These are phyloP conservation scores for Anthonomus grandis DNA, from an alignment of 1,140 invertebrate species.

Conservation along the genomic window DNA sequence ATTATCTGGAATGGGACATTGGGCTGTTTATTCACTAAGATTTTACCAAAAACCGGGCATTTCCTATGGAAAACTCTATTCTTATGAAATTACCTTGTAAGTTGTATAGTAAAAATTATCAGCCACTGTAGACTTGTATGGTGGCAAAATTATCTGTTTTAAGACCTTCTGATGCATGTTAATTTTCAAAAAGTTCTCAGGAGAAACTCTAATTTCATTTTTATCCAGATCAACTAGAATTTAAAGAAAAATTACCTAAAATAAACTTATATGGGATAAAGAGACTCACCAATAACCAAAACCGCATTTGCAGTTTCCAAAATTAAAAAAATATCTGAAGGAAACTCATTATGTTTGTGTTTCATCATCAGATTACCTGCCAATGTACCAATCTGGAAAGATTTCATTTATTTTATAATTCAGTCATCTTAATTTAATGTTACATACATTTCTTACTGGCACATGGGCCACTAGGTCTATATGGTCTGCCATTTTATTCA, in stretches of 20 bases:
- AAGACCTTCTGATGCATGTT: conserved; percentile 66
- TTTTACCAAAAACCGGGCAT: no score
- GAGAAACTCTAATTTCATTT: conserved; percentile 39
- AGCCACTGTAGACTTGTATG: no score
- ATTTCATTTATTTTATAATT: background rate
- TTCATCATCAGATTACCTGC: conserved; percentile 81
- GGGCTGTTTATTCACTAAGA: no score
- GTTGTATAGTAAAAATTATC: conserved; percentile 52
- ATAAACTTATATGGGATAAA: background rate
- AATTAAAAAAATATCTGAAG: conserved; percentile 74
- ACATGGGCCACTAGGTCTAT: conserved; percentile 66
- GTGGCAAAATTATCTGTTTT: conserved; percentile 54
- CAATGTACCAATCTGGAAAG: conserved; percentile 64
- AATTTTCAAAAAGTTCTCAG: conserved; percentile 55
- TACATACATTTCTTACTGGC: conserved; percentile 64
- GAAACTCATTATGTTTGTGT: conserved; percentile 69
- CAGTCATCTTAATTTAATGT: no score
- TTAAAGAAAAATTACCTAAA: background rate
- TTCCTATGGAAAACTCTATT: no score
- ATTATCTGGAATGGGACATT: conserved; percentile 74
- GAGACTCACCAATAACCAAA: conserved; percentile 57
- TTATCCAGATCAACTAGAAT: conserved; percentile 37
- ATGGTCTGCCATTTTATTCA: conserved; percentile 58
- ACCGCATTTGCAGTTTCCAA: conserved; percentile 68
- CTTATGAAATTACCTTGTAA: conserved; percentile 62